These are phyloP conservation scores for Gallirallus australis DNA, from an alignment of 2,797 vertebrate genomes.

Conservation along the genomic window DNA sequence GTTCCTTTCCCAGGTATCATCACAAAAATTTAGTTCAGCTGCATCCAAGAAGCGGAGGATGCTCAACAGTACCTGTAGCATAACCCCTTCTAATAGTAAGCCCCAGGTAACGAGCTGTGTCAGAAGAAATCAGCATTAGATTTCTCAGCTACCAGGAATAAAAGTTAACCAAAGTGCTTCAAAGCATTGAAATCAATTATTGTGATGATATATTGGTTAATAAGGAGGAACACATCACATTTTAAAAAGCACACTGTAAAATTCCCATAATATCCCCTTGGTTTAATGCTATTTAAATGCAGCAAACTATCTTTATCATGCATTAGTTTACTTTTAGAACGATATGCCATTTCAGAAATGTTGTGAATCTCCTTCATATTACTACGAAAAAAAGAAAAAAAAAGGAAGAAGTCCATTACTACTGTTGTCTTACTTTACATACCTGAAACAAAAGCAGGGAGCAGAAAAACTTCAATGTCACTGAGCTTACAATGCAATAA, in stretches of 20 bases:
- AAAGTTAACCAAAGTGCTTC: not conserved
- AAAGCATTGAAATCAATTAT: not conserved
- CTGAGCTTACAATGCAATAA: conserved; percentile 36
- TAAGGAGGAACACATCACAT: not conserved
- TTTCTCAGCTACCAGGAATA: not conserved
- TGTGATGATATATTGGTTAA: not conserved
- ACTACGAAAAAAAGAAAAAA: not conserved
- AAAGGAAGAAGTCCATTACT: not conserved
- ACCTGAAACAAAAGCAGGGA: not conserved
- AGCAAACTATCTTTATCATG: not conserved
- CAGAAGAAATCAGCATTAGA: not conserved
- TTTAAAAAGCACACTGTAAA: not conserved
- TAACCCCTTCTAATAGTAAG: not conserved
- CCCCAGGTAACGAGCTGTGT: not conserved
- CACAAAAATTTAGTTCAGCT: not conserved
- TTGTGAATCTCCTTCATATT: not conserved
- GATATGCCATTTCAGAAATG: not conserved
- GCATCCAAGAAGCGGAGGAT: not conserved
- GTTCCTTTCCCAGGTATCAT: not conserved
- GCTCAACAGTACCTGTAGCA: not conserved
- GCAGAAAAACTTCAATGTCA: conserved; percentile 13
- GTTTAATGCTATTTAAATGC: not conserved
- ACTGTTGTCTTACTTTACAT: not conserved
- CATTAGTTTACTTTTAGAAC: not conserved
- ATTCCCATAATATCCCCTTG: not conserved